Evolutionary conservation across 2,888 invertebrate species (phyloP).

Genomic region (Allolobophora icterica): DNA sequence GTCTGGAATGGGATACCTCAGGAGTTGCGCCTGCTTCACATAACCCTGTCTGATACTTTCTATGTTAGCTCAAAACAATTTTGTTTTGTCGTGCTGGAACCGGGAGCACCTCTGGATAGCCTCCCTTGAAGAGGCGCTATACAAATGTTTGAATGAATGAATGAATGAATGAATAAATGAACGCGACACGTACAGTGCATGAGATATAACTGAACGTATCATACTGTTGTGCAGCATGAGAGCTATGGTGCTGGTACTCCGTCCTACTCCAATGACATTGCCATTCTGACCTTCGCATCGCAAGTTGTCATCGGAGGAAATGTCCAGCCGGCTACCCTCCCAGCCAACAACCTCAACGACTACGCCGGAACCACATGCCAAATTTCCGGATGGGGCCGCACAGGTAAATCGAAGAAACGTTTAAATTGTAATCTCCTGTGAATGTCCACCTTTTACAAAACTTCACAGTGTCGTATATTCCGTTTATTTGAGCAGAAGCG

Average conservation of each 20-base stretch:
- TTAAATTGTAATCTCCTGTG: neutral
- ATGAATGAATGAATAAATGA: neutral
- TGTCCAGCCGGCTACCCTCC: slow-evolving; percentile 28
- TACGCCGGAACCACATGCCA: slow-evolving; percentile 34
- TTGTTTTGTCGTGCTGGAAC: too few species aligned
- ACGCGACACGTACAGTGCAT: neutral
- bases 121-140: too few species aligned
- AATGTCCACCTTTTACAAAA: neutral
- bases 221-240: slow-evolving; percentile 35
- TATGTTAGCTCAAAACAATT: too few species aligned
- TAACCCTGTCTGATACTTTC: too few species aligned
- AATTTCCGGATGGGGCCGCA: slow-evolving; percentile 43
- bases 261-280: slow-evolving; percentile 39
- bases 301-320: neutral
- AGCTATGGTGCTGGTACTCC: slow-evolving; percentile 28
- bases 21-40: too few species aligned
- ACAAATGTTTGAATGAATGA: too few species aligned
- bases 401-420: neutral
- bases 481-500: too few species aligned
- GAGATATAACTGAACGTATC: neutral
- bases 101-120: too few species aligned
- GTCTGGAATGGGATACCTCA: too few species aligned
- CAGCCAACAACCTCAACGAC: slow-evolving; percentile 30
- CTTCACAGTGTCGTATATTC: too few species aligned
- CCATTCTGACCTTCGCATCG: slow-evolving; percentile 37